Evolutionary conservation across 2,888 invertebrate species (phyloP).

Genomic region (Ophonus ardosiacus): DNA sequence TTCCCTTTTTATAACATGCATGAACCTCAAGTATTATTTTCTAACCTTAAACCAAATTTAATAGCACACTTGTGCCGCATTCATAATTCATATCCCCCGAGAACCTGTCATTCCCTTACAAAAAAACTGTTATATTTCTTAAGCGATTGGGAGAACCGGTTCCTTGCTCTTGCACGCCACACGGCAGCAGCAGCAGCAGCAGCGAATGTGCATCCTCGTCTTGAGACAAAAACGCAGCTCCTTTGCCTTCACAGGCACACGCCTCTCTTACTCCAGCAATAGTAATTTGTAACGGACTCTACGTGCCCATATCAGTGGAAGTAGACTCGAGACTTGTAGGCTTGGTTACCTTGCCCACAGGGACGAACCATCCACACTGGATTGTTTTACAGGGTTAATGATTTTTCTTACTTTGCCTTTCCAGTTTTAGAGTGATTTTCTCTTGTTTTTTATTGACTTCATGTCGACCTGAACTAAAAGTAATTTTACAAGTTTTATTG

Average conservation of each 20-base stretch:
- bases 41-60: conserved; percentile 16
- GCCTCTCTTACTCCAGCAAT: neutral
- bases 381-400: conserved; percentile 42
- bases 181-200: neutral
- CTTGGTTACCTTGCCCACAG: conserved; percentile 32
- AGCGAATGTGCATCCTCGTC: neutral
- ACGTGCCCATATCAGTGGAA: conserved; percentile 1
- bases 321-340: neutral
- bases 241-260: neutral
- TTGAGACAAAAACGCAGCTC: conserved; percentile 20
- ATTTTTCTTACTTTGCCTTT: conserved; percentile 33
- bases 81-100: conserved; percentile 30
- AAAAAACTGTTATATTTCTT: conserved; percentile 41
- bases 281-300: conserved; percentile 30
- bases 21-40: no score
- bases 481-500: neutral
- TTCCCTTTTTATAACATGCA: no score
- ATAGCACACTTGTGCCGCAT: conserved; percentile 20
- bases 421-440: conserved; percentile 25
- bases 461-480: neutral
- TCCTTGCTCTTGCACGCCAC: neutral
- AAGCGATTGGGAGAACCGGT: conserved; percentile 25
- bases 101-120: conserved; percentile 22
- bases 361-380: neutral
- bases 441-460: conserved; percentile 6